A percentile compares a stretch with the other conserved stretches of the same genome.
phyloP scores from a whole-genome alignment of 2,888 invertebrate species.

The Chrysina gloriosa region DNA sequence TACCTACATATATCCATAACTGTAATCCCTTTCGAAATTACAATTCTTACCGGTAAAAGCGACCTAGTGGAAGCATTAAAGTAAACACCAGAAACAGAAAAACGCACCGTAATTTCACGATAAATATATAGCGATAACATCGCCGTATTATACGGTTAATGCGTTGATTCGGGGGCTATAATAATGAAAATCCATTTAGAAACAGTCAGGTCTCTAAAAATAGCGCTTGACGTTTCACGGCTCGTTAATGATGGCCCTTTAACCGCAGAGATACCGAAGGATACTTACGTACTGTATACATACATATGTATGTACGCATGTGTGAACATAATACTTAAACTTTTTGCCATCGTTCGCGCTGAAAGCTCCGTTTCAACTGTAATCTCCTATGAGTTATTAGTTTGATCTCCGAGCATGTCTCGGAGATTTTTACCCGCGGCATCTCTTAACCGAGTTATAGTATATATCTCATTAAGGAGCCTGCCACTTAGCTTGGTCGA shows the following conservation, averaged over 20 bases:
- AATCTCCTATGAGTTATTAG: slow-evolving; percentile 41
- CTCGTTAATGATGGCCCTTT: slow-evolving; percentile 36
- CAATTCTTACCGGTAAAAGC: not conserved
- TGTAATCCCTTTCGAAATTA: not conserved
- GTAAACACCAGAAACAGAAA: not conserved
- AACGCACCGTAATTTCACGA: not conserved
- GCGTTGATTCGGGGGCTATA: slow-evolving; percentile 21
- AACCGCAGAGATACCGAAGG: slow-evolving; percentile 38
- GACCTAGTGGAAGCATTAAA: not conserved
- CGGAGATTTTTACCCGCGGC: not conserved
- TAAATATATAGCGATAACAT: slow-evolving; percentile 16
- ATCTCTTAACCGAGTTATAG: not conserved
- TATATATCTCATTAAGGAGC: not conserved
- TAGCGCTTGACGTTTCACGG: slow-evolving; percentile 34
- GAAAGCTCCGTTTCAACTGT: slow-evolving; percentile 42
- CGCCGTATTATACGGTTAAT: slow-evolving; percentile 16
- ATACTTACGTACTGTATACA: no score
- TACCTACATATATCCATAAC: no score
- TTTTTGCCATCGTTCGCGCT: slow-evolving; percentile 32
- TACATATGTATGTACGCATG: no score
- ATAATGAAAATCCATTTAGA: slow-evolving; percentile 35
- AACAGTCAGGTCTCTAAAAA: slow-evolving; percentile 27
- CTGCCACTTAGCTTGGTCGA: no score
- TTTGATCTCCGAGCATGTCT: slow-evolving; percentile 3
- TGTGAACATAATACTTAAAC: slow-evolving; percentile 42